Percentiles rank a stretch among this genome's conserved stretches.
Conservation (phyloP, 2,113 vertebrate species). For the Brachypteracias leptosomus region DNA sequence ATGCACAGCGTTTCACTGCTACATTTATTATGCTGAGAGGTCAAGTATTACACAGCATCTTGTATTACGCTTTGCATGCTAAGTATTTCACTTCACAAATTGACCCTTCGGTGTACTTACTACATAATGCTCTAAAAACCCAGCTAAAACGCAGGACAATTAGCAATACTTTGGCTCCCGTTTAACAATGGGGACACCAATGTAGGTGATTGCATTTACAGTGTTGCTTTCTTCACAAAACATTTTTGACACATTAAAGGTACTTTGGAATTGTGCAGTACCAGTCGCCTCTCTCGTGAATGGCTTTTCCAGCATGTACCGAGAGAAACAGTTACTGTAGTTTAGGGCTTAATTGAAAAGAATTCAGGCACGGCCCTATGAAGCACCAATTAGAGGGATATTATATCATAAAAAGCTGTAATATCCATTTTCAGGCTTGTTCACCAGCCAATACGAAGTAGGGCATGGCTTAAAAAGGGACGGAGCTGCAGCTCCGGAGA, state of each 20-base stretch:
- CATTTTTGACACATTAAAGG: conserved; percentile 87
- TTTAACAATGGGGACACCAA: conserved; percentile 93
- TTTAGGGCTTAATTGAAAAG: conserved; percentile 84
- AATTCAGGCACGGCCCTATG: conserved; percentile 80
- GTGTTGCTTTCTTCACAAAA: conserved; percentile 90
- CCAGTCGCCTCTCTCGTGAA: conserved; percentile 80
- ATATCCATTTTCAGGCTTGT: conserved; percentile 83
- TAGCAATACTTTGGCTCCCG: conserved; percentile 93
- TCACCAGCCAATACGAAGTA: conserved; percentile 78
- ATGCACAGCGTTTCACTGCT: conserved; percentile 96
- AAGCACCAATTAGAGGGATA: conserved; percentile 85
- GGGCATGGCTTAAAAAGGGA: conserved; percentile 74
- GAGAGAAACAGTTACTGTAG: conserved; percentile 79
- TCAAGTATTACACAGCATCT: conserved; percentile 99
- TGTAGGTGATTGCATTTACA: conserved; percentile 95
- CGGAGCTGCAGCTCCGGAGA: conserved; percentile 60
- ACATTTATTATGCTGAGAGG: conserved; percentile 99
- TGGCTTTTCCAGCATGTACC: conserved; percentile 78
- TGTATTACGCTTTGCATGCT: conserved; percentile 98
- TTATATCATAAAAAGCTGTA: conserved; percentile 86
- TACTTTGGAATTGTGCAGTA: conserved; percentile 83
- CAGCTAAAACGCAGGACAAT: conserved; percentile 97
- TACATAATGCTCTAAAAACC: conserved; percentile 94
- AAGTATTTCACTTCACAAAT: conserved; percentile 98
- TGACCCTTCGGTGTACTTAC: conserved; percentile 94